A percentile compares a stretch with the other conserved stretches of the same genome.
phyloP scores from a whole-genome alignment of 2,113 vertebrate genomes.

The Eubucco bourcierii region DNA sequence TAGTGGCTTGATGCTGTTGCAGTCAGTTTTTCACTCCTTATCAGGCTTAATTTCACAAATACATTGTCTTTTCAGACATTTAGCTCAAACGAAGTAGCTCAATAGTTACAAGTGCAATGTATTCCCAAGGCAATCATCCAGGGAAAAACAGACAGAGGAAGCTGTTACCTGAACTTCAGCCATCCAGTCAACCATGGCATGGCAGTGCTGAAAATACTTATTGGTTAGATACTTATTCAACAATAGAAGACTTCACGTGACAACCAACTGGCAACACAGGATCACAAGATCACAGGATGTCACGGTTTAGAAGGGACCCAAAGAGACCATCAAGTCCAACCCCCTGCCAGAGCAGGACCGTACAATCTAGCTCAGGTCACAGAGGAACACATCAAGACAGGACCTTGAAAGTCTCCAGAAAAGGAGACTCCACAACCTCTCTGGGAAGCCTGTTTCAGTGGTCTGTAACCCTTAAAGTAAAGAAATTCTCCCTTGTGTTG shows the following conservation, averaged over 20 bases:
- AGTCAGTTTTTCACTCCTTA: not conserved
- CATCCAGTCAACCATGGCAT: not conserved
- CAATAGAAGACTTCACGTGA: not conserved
- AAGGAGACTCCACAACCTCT: too few species aligned
- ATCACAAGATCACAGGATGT: too few species aligned
- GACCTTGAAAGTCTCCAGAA: too few species aligned
- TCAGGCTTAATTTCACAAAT: not conserved
- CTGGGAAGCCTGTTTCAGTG: too few species aligned
- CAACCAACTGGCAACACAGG: not conserved
- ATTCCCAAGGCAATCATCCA: not conserved
- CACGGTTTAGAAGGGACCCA: too few species aligned
- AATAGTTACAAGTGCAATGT: not conserved
- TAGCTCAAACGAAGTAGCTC: not conserved
- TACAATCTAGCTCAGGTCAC: too few species aligned
- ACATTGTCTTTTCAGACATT: not conserved
- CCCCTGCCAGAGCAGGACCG: too few species aligned
- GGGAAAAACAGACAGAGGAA: not conserved
- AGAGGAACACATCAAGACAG: too few species aligned
- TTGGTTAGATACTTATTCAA: not conserved
- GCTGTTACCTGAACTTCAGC: not conserved
- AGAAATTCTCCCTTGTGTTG: too few species aligned
- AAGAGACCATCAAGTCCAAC: too few species aligned
- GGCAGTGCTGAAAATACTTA: not conserved
- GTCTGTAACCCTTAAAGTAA: too few species aligned
- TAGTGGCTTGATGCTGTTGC: not conserved